Evolutionary conservation across 2,113 vertebrate genomes (phyloP).

Genomic region (Callipepla squamata): DNA sequence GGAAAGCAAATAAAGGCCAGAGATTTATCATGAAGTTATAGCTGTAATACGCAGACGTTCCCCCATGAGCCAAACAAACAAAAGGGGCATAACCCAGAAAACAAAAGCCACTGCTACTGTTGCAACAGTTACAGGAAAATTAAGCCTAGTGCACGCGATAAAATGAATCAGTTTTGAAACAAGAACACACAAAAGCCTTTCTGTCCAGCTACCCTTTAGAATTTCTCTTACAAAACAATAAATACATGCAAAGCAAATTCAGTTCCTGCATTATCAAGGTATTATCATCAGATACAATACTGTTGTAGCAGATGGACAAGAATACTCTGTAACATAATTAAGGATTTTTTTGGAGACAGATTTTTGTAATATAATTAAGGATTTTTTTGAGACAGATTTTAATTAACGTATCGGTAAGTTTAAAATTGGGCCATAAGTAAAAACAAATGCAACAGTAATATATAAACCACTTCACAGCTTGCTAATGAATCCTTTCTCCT

Average conservation of each 20-base stretch:
- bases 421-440: background rate
- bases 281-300: background rate
- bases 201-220: background rate
- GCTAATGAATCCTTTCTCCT: background rate
- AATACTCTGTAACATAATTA: background rate
- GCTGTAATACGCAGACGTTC: background rate
- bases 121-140: background rate
- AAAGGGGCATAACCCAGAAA: background rate
- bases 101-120: background rate
- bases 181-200: background rate
- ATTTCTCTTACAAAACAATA: background rate
- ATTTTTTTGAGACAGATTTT: background rate
- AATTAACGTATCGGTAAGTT: background rate
- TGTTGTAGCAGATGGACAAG: background rate
- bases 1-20: background rate
- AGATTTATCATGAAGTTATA: background rate
- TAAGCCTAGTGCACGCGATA: background rate
- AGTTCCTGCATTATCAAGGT: background rate
- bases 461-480: slow-evolving; percentile 6
- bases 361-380: background rate
- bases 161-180: background rate
- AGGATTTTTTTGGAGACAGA: background rate
- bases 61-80: background rate
- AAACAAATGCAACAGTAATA: background rate
- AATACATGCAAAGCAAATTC: background rate